Evolutionary conservation across 2,888 invertebrate species (phyloP).

Genomic region (Trissoscelio sp.): DNA sequence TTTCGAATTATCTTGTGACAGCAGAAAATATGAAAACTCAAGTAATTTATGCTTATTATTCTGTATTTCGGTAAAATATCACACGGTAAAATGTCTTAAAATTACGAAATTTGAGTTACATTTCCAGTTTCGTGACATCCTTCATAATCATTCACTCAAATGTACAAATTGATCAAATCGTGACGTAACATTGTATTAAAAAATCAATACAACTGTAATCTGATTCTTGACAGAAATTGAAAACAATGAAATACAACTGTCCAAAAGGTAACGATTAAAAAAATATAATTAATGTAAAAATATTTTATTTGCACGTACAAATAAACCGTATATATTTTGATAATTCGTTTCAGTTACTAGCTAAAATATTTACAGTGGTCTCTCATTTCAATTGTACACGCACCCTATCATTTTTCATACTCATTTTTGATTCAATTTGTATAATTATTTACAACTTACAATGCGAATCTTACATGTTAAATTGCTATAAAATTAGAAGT

Average conservation of each 20-base stretch:
- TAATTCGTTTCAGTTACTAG: background rate
- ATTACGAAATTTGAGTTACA: slow-evolving; percentile 5
- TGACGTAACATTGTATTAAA: slow-evolving; percentile 6
- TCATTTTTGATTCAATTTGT: background rate
- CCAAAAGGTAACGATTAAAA: too few species aligned
- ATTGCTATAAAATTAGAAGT: background rate
- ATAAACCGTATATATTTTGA: background rate
- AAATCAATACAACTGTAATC: slow-evolving; percentile 39
- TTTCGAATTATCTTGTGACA: too few species aligned
- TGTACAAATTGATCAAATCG: slow-evolving; percentile 19
- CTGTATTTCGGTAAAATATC: slow-evolving; percentile 47
- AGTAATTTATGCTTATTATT: background rate
- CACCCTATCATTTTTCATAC: background rate
- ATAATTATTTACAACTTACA: background rate
- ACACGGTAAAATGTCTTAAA: slow-evolving; percentile 34
- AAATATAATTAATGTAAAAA: too few species aligned
- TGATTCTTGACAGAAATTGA: too few species aligned
- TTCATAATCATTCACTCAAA: slow-evolving; percentile 8
- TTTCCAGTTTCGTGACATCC: slow-evolving; percentile 6
- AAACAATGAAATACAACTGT: too few species aligned
- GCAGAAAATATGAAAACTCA: too few species aligned
- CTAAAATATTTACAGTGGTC: background rate
- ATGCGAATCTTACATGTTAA: background rate
- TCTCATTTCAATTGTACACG: background rate
- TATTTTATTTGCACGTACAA: too few species aligned